Evolutionary conservation across 2,113 vertebrate genomes (phyloP).

Genomic region (Meles meles): DNA sequence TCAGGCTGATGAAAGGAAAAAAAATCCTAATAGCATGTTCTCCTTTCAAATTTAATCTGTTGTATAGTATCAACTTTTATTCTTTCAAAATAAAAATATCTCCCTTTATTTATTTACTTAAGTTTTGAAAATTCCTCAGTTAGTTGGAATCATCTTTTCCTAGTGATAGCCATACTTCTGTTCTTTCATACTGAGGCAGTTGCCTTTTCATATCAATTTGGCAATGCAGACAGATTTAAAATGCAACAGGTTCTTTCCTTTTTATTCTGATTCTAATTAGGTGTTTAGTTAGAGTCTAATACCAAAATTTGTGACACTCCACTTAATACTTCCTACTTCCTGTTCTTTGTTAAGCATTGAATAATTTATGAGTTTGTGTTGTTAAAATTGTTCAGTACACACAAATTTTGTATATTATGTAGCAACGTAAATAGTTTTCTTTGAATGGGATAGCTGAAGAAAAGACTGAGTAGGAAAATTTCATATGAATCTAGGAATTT

Average conservation of each 20-base stretch:
- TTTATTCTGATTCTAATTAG: neutral
- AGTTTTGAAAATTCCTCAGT: neutral
- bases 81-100: conserved; percentile 10
- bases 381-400: neutral
- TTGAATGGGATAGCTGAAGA: neutral
- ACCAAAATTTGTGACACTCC: neutral
- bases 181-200: neutral
- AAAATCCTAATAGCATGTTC: neutral
- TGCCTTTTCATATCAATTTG: neutral
- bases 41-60: neutral
- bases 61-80: neutral
- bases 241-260: neutral
- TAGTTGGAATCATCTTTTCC: neutral
- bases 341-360: neutral
- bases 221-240: conserved; percentile 6
- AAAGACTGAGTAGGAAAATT: neutral
- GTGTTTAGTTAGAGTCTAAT: neutral
- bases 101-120: neutral
- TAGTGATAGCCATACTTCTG: neutral
- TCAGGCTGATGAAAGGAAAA: neutral
- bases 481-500: conserved; percentile 23
- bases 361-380: conserved; percentile 33
- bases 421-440: conserved; percentile 22
- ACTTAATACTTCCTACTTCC: neutral
- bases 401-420: neutral